A percentile compares a stretch with the other conserved stretches of the same genome.
Conservation (phyloP, 2,888 invertebrate genomes). For the Periphyllus acericola region DNA sequence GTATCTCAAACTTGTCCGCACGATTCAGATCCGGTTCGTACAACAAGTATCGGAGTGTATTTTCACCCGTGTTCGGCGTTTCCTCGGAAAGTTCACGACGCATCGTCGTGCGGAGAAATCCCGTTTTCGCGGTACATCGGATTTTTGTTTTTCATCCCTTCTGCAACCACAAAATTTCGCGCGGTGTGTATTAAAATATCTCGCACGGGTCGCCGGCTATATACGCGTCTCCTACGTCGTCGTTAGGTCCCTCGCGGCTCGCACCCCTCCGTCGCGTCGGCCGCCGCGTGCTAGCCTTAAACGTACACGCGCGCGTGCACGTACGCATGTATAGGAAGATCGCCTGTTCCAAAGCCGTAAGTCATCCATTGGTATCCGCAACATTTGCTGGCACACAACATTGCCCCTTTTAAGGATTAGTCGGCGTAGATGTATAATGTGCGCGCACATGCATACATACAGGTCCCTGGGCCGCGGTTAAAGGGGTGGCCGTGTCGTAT, state of each 20-base stretch:
- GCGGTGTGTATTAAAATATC: background rate
- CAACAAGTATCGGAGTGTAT: too few relatives aligned
- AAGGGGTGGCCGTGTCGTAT: slow-evolving; percentile 27
- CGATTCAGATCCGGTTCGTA: too few relatives aligned
- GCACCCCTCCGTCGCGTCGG: background rate
- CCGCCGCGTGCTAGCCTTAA: background rate
- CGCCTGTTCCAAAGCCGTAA: slow-evolving; percentile 54
- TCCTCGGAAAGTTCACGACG: too few relatives aligned
- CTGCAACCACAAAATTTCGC: background rate
- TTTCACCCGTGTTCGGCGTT: too few relatives aligned
- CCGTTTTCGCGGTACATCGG: too few relatives aligned
- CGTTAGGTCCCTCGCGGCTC: background rate
- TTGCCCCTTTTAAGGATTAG: slow-evolving; percentile 60
- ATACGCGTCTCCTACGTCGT: background rate
- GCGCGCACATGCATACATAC: background rate
- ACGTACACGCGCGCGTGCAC: background rate
- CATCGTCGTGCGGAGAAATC: too few relatives aligned
- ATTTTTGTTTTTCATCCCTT: background rate
- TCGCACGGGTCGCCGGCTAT: background rate
- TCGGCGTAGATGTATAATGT: background rate
- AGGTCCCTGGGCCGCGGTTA: background rate
- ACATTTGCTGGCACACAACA: slow-evolving; percentile 62
- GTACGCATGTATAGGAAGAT: background rate
- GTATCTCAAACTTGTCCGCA: too few relatives aligned
- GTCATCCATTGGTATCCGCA: slow-evolving; percentile 61